These are phyloP conservation scores for Caenorhabditis doughertyi DNA, from an alignment of 2,888 invertebrate genomes.

Conservation along the genomic window DNA sequence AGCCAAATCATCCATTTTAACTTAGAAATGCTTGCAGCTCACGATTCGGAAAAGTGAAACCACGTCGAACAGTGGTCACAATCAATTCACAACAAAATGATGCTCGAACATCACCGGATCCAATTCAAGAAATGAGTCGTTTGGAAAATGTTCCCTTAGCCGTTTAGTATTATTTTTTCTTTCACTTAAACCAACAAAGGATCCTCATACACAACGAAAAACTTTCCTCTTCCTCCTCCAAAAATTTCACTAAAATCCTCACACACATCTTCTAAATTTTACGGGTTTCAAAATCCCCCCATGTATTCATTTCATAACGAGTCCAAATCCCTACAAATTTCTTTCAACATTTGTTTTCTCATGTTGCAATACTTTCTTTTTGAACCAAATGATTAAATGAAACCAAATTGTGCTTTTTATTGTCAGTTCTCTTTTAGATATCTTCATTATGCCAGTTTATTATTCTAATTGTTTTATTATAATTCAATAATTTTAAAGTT, in stretches of 20 bases:
- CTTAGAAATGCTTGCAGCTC: conserved; percentile 45
- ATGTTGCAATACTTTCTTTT: neutral
- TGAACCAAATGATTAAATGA: conserved; percentile 15
- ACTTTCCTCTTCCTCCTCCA: conserved; percentile 5
- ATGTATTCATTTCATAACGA: conserved; percentile 38
- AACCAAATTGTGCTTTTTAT: too few species aligned
- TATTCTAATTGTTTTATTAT: conserved; percentile 19
- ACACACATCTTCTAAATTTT: conserved; percentile 29
- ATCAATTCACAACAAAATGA: conserved; percentile 64
- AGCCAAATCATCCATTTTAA: neutral
- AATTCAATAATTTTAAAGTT: conserved; percentile 17
- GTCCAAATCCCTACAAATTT: conserved; percentile 14
- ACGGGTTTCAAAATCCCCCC: conserved; percentile 39
- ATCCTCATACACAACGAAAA: neutral
- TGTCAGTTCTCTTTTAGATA: conserved; percentile 10
- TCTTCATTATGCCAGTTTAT: neutral
- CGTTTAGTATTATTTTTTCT: conserved; percentile 28
- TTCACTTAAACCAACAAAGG: neutral
- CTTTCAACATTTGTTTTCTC: conserved; percentile 13
- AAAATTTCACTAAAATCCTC: conserved; percentile 10
- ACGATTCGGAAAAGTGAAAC: conserved; percentile 66
- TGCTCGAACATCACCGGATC: conserved; percentile 40
- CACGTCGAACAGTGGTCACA: conserved; percentile 72
- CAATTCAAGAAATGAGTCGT: conserved; percentile 62
- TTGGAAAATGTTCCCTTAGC: conserved; percentile 62